Evolutionary conservation across 2,113 vertebrate genomes (phyloP), one percentile per base, ranked within the genome.

Genomic region (Datnioides undecimradiatus): DNA sequence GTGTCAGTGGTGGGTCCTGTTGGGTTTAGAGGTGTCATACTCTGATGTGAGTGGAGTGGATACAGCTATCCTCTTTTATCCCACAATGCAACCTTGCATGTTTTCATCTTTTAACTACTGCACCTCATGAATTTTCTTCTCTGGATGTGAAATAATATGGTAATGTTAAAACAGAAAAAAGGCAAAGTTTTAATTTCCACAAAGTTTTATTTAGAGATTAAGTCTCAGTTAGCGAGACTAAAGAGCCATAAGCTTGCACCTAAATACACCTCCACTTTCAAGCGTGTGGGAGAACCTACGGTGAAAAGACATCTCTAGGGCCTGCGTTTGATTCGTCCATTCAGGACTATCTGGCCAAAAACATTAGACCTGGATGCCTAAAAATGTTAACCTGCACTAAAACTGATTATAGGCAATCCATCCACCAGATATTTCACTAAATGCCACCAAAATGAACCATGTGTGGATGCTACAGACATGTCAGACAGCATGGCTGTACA

Each of bases 11-110:
- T 88, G 83, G 88, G 83, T 87, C 83, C 58, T 83, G 79, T 76
- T 86, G 88, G 87, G 87, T 87, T 89, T 73, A 82, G 86, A 87
- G 59, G 73, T 83, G 80, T 84, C 85, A 85, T 84, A 83, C 69
- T 81, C 86, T 89, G 88, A 89, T 82, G 65, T 91, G 88, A 79
- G 91, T 93, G 93, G 88, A 94, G 91, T 94, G 92, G 94, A 95
- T 95, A 95, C 94, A 95, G 94, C 94, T 93, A 89, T 91, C 78
- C 73, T 89, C 80, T 81, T 83, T 76, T 79, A 77, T 80, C 73
- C 89, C 88, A 90, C 80, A 84, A 78, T 88, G 80, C 90, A 90
- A 80, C 82, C 84, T 76, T 91, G 94, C 93, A 94, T 93, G 93
- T 49, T 57, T 71, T 83, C 79, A 76, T 73, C 67, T 79, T 79